Conservation (phyloP, 1,140 invertebrate genomes). For the Drosophila lini region DNA sequence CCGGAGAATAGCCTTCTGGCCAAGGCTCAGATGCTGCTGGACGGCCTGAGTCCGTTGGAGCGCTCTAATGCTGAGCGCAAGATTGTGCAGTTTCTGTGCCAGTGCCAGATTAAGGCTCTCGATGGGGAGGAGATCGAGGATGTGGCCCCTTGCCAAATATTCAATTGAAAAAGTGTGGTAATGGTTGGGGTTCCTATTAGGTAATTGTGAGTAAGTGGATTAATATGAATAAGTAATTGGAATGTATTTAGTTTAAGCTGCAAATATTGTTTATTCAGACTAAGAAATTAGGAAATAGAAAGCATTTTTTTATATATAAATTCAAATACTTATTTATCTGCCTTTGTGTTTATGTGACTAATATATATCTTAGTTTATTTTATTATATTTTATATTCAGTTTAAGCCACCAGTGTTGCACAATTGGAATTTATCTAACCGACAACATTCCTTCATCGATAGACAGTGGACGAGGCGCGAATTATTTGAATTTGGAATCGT, state of each 20-base stretch:
- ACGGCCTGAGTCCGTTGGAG: conserved; percentile 53
- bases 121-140: conserved; percentile 75
- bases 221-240: too few relatives aligned
- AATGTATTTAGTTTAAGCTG: background rate
- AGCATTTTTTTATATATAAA: too few relatives aligned
- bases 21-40: conserved; percentile 72
- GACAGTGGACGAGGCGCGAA: conserved; percentile 1
- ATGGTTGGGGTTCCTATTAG: background rate
- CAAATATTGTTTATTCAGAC: background rate
- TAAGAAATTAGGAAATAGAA: background rate
- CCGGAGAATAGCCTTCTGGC: conserved; percentile 40
- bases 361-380: background rate
- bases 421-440: background rate
- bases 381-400: background rate
- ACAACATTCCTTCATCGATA: conserved; percentile 1
- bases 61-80: conserved; percentile 65
- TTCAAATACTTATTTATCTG: background rate
- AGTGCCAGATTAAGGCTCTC: conserved; percentile 75
- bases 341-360: background rate
- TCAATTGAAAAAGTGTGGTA: conserved; percentile 14
- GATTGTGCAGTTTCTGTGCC: conserved; percentile 76
- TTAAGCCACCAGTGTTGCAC: background rate
- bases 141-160: conserved; percentile 54
- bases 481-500: conserved; percentile 12
- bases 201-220: background rate